Conservation (phyloP, 2,113 vertebrate genomes). For the Oncorhynchus clarkii region DNA sequence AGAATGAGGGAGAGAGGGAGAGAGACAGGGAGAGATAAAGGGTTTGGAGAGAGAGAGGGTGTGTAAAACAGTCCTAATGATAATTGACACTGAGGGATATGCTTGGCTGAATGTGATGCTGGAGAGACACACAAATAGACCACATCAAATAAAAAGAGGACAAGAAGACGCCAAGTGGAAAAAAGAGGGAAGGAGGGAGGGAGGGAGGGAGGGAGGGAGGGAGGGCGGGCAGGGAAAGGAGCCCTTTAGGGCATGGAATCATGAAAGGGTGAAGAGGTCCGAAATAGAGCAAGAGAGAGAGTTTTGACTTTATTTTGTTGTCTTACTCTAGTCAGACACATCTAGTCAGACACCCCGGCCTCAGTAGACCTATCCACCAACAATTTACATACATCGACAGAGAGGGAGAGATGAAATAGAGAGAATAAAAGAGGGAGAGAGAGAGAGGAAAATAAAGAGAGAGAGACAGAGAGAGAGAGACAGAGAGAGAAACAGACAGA, state of each 20-base stretch:
- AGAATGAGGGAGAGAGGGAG: neutral
- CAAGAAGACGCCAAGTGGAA: neutral
- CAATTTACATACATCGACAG: too few relatives aligned
- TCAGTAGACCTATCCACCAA: too few relatives aligned
- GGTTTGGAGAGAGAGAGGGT: neutral
- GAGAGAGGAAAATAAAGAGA: too few relatives aligned
- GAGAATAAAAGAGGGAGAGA: too few relatives aligned
- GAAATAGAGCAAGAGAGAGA: neutral
- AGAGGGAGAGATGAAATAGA: too few relatives aligned
- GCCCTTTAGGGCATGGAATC: neutral
- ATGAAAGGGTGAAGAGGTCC: neutral
- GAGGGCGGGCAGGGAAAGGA: neutral
- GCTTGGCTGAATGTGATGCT: slow-evolving; percentile 16
- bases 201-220: neutral
- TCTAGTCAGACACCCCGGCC: too few relatives aligned
- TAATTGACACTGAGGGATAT: slow-evolving; percentile 8
- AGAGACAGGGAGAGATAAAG: neutral
- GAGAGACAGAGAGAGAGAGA: too few relatives aligned
- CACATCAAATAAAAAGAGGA: slow-evolving; percentile 6
- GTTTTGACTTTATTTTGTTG: too few relatives aligned
- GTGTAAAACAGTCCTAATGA: neutral
- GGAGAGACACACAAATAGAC: neutral
- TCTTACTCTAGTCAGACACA: too few relatives aligned
- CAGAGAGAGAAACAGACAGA: too few relatives aligned
- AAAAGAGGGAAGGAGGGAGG: neutral